These are phyloP conservation scores for Pseudopodoces humilis DNA, from an alignment of 2,113 vertebrate genomes.

Conservation along the genomic window DNA sequence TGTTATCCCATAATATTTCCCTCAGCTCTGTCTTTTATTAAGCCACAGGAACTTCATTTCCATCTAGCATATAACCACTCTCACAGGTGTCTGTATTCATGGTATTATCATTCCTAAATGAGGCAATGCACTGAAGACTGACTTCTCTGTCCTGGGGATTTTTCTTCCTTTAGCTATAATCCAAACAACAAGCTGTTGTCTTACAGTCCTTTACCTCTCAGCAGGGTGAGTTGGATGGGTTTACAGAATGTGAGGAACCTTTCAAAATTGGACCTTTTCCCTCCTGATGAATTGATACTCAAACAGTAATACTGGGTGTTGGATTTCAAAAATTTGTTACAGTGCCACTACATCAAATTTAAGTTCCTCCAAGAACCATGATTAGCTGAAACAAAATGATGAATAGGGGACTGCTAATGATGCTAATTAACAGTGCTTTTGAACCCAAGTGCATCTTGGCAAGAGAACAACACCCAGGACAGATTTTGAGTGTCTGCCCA, in stretches of 20 bases:
- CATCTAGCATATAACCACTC: not conserved
- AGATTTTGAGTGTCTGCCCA: not conserved
- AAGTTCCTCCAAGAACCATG: not conserved
- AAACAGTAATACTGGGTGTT: not conserved
- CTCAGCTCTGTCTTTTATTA: not conserved
- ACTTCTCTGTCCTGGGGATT: not conserved
- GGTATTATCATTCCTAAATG: not conserved
- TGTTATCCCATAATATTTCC: not conserved
- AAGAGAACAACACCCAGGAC: not conserved
- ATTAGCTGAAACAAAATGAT: not conserved
- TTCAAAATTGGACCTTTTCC: not conserved
- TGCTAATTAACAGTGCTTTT: constrained; percentile 23
- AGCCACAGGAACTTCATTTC: not conserved
- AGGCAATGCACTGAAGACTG: not conserved
- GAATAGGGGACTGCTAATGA: not conserved
- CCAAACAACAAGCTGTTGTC: not conserved
- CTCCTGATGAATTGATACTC: not conserved
- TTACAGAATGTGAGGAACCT: not conserved
- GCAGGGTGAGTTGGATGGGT: not conserved
- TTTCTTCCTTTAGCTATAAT: not conserved
- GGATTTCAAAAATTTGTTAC: not conserved
- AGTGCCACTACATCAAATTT: not conserved
- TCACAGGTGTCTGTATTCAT: not conserved
- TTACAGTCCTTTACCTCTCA: not conserved
- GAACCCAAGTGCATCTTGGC: not conserved